Evolutionary conservation across 2,888 invertebrate genomes (phyloP), one percentile per base, ranked within the genome.

Genomic region (Loripinus fragilis): DNA sequence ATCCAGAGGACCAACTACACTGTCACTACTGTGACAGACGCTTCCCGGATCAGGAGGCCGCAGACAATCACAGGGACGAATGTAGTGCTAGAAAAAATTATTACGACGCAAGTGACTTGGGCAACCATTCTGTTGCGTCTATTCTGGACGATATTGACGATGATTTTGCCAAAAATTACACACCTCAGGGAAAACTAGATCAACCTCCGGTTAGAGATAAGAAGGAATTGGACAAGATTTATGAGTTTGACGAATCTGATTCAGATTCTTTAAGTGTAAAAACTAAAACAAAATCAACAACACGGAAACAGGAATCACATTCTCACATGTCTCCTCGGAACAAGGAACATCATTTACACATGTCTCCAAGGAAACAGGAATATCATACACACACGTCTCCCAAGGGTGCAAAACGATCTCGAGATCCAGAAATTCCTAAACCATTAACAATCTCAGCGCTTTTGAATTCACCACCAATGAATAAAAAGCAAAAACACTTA

Each of bases 381-480:
- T 33, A 30, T 60, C 12, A 60, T 60, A 52, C 52, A 52, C 52
- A 10, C 25, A 25, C 25, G 25, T 60, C 60, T 20, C 60, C 60
- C 2, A 60, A 60, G 33, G 60, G 60, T 33, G 33, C 60, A 33
- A 60, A 60, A 33, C 7, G 60, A 60, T 60, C 60, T 60, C 60
- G 60, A 33, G 60, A 60, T 33, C 60, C 60, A 33, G 60, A 60
- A 60, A 30, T 33, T 33, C 60, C 60, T 60, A 60, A 60, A 20
- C 33, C 60, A 60, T 60, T 60, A 33, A 60, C 60, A 60, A 60
- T 60, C 20, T 33, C 60, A 60, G 60, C 60, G 23, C 30, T 60
- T 60, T 60, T 60, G 17, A 60, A 60, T 60, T 60, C 60, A 60
- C 60, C 60, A n/a, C 60, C 60, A 33, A 60, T 60, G 60, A 60